These are phyloP conservation scores for Agrochola lota DNA, from an alignment of 2,888 invertebrate species.

Conservation along the genomic window DNA sequence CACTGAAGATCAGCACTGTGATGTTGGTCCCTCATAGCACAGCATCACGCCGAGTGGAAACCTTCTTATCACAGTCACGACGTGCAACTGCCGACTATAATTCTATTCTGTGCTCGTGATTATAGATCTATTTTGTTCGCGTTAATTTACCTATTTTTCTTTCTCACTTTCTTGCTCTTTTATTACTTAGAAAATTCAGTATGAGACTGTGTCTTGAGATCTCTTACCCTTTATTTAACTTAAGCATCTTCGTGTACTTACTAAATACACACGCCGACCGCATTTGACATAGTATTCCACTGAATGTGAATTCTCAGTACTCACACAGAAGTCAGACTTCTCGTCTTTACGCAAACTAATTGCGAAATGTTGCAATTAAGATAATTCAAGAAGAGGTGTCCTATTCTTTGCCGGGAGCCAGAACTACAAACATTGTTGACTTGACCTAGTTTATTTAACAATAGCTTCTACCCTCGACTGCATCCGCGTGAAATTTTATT, in stretches of 20 bases:
- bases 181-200: background rate
- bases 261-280: background rate
- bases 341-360: slow-evolving; percentile 9
- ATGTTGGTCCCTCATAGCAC: no score
- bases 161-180: background rate
- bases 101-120: no score
- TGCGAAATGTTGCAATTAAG: background rate
- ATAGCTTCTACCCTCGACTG: no score
- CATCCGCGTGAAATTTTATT: no score
- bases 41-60: no score
- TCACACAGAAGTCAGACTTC: background rate
- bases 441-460: background rate
- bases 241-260: background rate
- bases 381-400: slow-evolving; percentile 1
- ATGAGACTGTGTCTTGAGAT: background rate
- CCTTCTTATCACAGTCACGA: no score
- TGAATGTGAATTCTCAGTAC: background rate
- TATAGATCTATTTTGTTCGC: no score
- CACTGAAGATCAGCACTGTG: no score
- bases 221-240: background rate
- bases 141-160: background rate
- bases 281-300: background rate
- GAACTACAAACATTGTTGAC: background rate
- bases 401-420: background rate
- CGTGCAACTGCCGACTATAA: no score